Evolutionary conservation across 2,797 vertebrate species (phyloP), one percentile per base, ranked within the genome.

Genomic region (Labeo calbasu): DNA sequence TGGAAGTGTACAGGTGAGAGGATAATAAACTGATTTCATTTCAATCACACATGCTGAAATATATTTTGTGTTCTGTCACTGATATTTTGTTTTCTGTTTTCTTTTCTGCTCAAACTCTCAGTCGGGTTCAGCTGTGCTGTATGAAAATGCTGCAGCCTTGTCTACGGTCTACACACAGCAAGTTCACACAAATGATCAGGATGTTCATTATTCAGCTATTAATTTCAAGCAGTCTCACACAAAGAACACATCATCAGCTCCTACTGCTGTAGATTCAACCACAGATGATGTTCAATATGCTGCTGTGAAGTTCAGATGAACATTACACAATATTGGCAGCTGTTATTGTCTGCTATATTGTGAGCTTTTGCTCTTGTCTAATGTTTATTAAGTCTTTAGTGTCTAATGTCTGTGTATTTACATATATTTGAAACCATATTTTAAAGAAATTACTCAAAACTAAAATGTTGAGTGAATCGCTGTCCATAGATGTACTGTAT

Each of bases 201-300:
- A 82, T 0, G 4, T 78, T 71, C 14, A 86, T 4, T 86, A 86
- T 71, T 78, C 80, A 23, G 25, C 59, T 25, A 21, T 86, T 55
- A 15, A 23, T 36, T 86, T 82, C 32, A 63, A 32, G 6, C 9
- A 50, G 9, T 11, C 75, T 21, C 0, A 25, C 2, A 11, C 10
- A 10, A 51, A 6, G 4, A 11, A 73, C 23, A 28, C 15, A 32
- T 19, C 23, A 19, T 51, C 17, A 1, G 15, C 25, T 19, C 15
- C 70, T 73, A 19, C 70, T 73, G 2, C 1, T 51, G 48, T 28
- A 19, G 15, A 73, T 0, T 73, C 70, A 73, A 32, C 8, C 23
- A 19, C 70, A 19, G 15, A 21, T 73, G 25, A 73, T 53, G 48
- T 32, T 73, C 15, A 32, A 32, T 73, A 73, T 53, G 14, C 48